These are phyloP conservation scores for Eretmodus cyanostictus DNA, from an alignment of 2,113 vertebrate species.

Conservation along the genomic window DNA sequence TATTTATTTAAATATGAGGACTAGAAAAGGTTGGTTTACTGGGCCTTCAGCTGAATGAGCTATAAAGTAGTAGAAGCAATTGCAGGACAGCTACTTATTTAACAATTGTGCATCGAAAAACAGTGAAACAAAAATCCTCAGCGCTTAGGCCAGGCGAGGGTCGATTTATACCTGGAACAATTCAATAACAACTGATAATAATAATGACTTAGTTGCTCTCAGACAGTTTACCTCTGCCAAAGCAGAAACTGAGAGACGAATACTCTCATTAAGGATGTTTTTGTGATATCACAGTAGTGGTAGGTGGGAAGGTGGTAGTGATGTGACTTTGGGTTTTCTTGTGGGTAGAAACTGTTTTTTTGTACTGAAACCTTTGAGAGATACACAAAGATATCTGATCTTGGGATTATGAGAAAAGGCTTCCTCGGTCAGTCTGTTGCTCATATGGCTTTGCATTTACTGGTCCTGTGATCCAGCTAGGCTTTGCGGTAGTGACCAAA, in stretches of 20 bases:
- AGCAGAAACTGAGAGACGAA: background rate
- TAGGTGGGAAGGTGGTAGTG: background rate
- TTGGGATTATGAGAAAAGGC: background rate
- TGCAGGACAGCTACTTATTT: background rate
- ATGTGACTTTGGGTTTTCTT: background rate
- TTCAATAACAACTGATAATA: background rate
- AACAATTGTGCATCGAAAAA: background rate
- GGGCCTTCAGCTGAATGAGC: background rate
- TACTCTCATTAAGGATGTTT: background rate
- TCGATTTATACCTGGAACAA: background rate
- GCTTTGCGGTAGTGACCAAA: background rate
- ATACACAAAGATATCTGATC: background rate
- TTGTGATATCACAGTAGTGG: background rate
- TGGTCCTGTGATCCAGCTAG: background rate
- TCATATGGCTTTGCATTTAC: background rate
- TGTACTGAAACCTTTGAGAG: background rate
- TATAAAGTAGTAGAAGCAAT: background rate
- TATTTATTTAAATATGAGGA: background rate
- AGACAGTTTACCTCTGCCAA: background rate
- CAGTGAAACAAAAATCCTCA: background rate
- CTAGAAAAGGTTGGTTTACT: background rate
- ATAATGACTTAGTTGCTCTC: background rate
- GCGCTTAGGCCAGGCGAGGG: background rate
- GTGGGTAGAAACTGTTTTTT: background rate
- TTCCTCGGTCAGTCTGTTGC: background rate